Evolutionary conservation across 2,113 vertebrate species (phyloP).

Genomic region (Porphyrio hochstetteri): DNA sequence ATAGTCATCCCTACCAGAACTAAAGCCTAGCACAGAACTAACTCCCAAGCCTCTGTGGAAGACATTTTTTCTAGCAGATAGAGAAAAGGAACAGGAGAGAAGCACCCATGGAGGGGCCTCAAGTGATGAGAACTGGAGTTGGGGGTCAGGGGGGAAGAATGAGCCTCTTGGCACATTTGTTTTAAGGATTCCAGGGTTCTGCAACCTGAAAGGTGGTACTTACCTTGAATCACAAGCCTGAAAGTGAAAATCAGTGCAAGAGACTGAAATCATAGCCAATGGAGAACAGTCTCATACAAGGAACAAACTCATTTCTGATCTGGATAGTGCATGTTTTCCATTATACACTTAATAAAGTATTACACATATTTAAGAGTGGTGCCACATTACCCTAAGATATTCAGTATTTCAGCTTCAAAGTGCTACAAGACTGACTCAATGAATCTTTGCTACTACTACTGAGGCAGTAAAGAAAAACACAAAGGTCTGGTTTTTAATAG

Average conservation of each 20-base stretch:
- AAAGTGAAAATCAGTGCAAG: neutral
- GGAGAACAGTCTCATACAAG: neutral
- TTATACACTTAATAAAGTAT: neutral
- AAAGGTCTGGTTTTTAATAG: neutral
- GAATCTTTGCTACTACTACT: neutral
- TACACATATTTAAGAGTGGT: neutral
- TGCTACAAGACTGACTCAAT: neutral
- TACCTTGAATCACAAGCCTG: neutral
- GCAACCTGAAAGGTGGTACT: neutral
- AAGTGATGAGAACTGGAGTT: neutral
- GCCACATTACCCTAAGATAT: neutral
- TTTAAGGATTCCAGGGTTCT: neutral
- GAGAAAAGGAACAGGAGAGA: neutral
- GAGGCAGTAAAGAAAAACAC: neutral
- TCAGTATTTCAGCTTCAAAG: neutral
- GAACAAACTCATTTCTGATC: neutral
- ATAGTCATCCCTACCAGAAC: neutral
- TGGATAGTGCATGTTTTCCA: neutral
- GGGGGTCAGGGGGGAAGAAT: neutral
- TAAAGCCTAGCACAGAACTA: neutral
- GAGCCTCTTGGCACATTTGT: neutral
- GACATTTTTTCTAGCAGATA: neutral
- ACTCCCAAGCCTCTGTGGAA: neutral
- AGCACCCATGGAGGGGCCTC: neutral
- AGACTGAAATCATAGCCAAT: neutral